Evolutionary conservation across 2,113 vertebrate genomes (phyloP), one percentile per base, ranked within the genome.

Genomic region (Ictidomys tridecemlineatus): DNA sequence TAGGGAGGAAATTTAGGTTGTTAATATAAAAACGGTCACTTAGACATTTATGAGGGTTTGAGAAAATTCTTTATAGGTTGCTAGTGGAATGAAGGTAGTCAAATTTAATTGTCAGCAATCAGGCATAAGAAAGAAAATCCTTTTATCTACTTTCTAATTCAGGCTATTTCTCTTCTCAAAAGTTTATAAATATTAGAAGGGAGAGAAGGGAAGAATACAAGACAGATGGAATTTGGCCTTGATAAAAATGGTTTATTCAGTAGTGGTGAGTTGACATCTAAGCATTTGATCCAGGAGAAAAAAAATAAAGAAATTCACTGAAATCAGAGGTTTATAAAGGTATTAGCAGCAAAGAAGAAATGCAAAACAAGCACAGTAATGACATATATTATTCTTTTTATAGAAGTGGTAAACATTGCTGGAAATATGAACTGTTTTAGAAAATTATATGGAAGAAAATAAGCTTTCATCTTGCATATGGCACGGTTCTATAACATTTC

Each of bases 111-210:
- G 65, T 73, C 53, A 96, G 51, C 16, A 2, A 69, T 91, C 78
- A 91, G 30, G 10, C 34, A 45, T 94, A 92, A 87, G 77, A 90
- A 93, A 94, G 77, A 74, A 85, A 82, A 77, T 86, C 1, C 76
- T 80, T 80, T 24, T 56, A 30, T 70, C 63, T 26, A 30, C 53
- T 97, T 95, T 93, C 85, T 85, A 56, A 95, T 87, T 96, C 56
- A 95, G 85, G 76, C 51, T n/a, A 6, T 42, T 37, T 85, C 18
- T 90, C 22, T 70, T 94, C 72, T 80, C 48, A 93, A 28, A 86
- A 70, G 34, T 79, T 28, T 91, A 37, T 80, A 80, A 94, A 53
- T 89, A 94, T 67, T 65, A 73, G 42, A 74, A 89, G 72, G 90
- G 70, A 92, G 73, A 82, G 13, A 85, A 34, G 22, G 32, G 14